Base-by-base conservation (phyloP, 92 coral and sea anemone genomes). In the Scolanthus callimorphus region DNA sequence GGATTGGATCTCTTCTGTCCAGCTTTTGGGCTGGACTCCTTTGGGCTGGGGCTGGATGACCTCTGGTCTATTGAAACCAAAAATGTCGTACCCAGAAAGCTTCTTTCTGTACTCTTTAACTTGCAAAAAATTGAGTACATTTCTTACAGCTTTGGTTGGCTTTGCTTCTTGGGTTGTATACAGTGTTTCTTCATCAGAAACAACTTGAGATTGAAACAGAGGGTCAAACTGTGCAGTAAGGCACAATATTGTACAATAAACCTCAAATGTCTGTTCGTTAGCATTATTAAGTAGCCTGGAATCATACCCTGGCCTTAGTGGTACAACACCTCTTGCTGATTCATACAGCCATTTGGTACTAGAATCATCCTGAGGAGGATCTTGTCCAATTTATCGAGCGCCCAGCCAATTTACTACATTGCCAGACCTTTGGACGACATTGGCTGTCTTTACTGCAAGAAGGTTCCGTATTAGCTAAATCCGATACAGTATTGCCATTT, bases 221-320 rank as follows among this genome's bases (percentile, higher is more conserved):
- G 55, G 62, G 29, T 44, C 62, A 56, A 56, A 56, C 25, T 56
- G 25, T 25, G 25, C 43, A 25, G 62, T 11, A 56, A 20, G 65
- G 2, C 46, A 37, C 15, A 60, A 39, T 39, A 60, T 60, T 53
- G 29, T 59, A 20, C 69, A 70, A 10, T 59, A 58, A 44, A 70
- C 39, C 43, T 70, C 69, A 70, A 19, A 68, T 46, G 60, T 31
- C 39, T 28, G 28, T 44, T 31, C 69, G 17, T 70, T 29, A 21
- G 15, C 59, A 70, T 70, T 70, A 29, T 41, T 50, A 50, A 29
- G 21, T 29, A 59, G 67, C 57, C 69, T 25, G 27, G 77, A 59
- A 47, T 70, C 69, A 46, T 70, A 70, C 4, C 77, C 77, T 59
- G 77, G 77, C 49, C 54, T 59, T 12, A 70, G 69, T 21, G 51